phyloP scores from a whole-genome alignment of 2,888 invertebrate genomes.

The Parnassius mnemosyne region DNA sequence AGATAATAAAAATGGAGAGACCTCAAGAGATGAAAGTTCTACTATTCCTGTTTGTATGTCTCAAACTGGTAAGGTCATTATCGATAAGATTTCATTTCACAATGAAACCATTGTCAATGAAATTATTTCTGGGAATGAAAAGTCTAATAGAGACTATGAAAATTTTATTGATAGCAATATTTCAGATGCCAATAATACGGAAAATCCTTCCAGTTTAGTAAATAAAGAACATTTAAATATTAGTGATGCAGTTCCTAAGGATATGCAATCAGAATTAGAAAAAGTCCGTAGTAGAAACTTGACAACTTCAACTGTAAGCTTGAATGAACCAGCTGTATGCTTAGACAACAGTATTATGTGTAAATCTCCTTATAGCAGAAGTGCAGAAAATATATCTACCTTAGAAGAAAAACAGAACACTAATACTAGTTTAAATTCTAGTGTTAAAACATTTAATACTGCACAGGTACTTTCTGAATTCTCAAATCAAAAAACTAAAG shows the following conservation, averaged over 20 bases:
- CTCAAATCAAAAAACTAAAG: slow-evolving; percentile 56
- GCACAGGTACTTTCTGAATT: slow-evolving; percentile 62
- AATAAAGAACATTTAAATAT: slow-evolving; percentile 11
- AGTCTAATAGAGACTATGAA: slow-evolving; percentile 13
- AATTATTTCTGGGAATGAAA: slow-evolving; percentile 5
- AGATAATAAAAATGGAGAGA: slow-evolving; percentile 8
- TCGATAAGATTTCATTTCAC: slow-evolving; percentile 1
- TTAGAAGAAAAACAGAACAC: slow-evolving; percentile 29
- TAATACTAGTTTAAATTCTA: slow-evolving; percentile 34
- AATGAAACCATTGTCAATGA: slow-evolving; percentile 7
- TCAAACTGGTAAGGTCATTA: slow-evolving; percentile 4
- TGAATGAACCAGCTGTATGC: slow-evolving; percentile 45
- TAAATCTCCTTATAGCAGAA: slow-evolving; percentile 53
- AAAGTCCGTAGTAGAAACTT: slow-evolving; percentile 38
- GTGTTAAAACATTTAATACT: slow-evolving; percentile 49
- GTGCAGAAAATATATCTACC: slow-evolving; percentile 62
- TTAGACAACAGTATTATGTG: slow-evolving; percentile 35
- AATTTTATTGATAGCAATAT: neutral
- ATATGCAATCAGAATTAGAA: slow-evolving; percentile 27
- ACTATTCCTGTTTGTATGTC: slow-evolving; percentile 10
- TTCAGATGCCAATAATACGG: neutral
- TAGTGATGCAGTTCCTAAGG: neutral
- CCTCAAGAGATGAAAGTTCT: slow-evolving; percentile 9
- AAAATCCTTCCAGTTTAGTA: slow-evolving; percentile 12
- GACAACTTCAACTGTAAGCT: slow-evolving; percentile 57